Conservation (phyloP, 1,140 invertebrate species). For the Gryllus bimaculatus region DNA sequence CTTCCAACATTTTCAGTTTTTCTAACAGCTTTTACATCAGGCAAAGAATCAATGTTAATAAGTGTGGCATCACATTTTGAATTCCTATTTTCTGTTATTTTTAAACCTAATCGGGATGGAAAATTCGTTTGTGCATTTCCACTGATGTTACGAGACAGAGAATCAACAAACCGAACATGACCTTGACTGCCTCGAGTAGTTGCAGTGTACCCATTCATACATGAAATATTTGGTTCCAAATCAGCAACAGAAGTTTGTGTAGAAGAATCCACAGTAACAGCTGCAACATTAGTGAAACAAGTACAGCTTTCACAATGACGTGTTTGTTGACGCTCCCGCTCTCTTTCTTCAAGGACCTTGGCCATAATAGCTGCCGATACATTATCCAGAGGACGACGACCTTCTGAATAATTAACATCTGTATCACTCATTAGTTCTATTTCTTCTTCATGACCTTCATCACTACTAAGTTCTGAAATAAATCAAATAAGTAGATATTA, state of each 20-base stretch:
- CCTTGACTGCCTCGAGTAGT: conserved; percentile 15
- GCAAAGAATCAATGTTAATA: neutral
- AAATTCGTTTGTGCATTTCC: neutral
- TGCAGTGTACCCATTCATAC: neutral
- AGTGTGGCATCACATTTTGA: neutral
- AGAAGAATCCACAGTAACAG: neutral
- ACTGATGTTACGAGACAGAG: neutral
- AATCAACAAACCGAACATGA: conserved; percentile 14
- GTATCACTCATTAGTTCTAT: conserved; percentile 36
- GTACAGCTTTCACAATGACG: conserved; percentile 74
- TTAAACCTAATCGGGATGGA: neutral
- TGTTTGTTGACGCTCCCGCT: conserved; percentile 53
- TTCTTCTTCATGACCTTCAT: conserved; percentile 22
- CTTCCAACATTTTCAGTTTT: neutral
- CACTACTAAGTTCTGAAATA: conserved; percentile 8
- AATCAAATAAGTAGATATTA: neutral
- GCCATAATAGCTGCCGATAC: conserved; percentile 89
- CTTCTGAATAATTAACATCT: conserved; percentile 35
- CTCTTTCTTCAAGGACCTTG: conserved; percentile 79
- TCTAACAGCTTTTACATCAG: neutral
- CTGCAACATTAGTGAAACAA: conserved; percentile 35
- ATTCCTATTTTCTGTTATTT: neutral
- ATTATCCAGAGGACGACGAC: conserved; percentile 50
- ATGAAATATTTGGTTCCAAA: neutral
- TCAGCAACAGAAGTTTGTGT: neutral